These are phyloP conservation scores for Berghia stephanieae DNA, from an alignment of 1,140 invertebrate species.

Conservation along the genomic window DNA sequence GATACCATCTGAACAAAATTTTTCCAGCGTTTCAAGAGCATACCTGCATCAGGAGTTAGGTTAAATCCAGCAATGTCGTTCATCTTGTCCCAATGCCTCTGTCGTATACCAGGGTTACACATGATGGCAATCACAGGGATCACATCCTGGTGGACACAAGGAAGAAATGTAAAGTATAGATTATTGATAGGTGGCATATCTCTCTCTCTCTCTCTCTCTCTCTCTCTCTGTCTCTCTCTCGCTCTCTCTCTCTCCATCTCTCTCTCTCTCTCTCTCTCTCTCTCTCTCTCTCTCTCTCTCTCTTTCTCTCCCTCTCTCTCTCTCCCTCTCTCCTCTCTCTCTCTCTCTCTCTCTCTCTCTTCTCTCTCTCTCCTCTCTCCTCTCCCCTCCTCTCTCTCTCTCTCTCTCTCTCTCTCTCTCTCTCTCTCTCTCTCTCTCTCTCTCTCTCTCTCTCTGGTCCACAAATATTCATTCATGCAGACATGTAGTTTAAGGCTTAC, in stretches of 20 bases:
- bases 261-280: neutral
- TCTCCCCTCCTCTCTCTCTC: neutral
- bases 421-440: neutral
- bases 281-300: neutral
- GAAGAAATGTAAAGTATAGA: neutral
- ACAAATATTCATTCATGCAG: neutral
- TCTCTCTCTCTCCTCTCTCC: neutral
- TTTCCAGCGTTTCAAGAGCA: too few species aligned
- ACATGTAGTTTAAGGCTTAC: too few species aligned
- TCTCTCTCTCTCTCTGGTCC: constrained; percentile 5
- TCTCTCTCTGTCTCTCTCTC: neutral
- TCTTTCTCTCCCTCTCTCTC: neutral
- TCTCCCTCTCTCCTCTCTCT: neutral
- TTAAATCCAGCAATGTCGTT: constrained; percentile 62
- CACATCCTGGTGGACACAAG: constrained; percentile 47
- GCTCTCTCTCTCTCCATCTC: neutral
- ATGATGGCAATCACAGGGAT: constrained; percentile 63
- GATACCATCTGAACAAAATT: too few species aligned
- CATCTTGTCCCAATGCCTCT: constrained; percentile 65
- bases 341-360: neutral
- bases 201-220: neutral
- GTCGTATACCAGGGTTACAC: constrained; percentile 65
- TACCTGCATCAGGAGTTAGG: constrained; percentile 59
- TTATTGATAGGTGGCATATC: neutral
- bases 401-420: neutral